Evolutionary conservation across 2,888 invertebrate species (phyloP), one percentile per base, ranked within the genome.

Genomic region (Dorcus parallelipipedus): DNA sequence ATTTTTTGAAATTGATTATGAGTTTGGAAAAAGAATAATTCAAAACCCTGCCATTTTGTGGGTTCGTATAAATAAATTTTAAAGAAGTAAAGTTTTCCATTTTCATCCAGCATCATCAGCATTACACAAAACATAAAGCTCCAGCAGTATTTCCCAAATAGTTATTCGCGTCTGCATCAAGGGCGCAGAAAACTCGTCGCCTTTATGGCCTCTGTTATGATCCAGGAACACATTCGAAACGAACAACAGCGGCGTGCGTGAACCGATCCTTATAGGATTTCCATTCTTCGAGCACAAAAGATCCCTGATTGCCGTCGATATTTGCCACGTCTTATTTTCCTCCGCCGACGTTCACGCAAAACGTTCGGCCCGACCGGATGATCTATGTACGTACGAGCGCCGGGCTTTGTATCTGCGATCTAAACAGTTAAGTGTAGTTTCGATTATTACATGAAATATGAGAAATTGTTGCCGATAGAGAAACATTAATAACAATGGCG

Each of bases 401-500:
- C 26, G 26, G 26, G 20, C 45, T 45, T 45, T 45, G 23, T 45
- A 45, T 20, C 45, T 9, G 20, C 23, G 23, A 20, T 45, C 9
- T 10, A 9, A 20, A 10, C 26, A 3, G 23, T 45, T 20, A 45
- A 45, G 23, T 20, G 45, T 20, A 23, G 9, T 23, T 45, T 45
- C n/a, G 14, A 23, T 10, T 9, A 9, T 45, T 42, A 42, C 17
- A 42, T 59, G 55, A 49, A 55, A 55, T 59, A 59, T 55, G 54
- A 55, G 54, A 54, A 55, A 45, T 51, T 49, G 59, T 42, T 59
- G 47, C 54, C 52, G 59, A 59, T 59, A 54, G 54, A 48, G 54
- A 17, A 41, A 26, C 54, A 54, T 55, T 55, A 59, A 58, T 58
- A 58, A 59, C 59, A 55, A 59, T 59, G 55, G 59, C 59, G 42